Conservation (phyloP, 2,888 invertebrate species). For the Dasysyrphus tricinctus region DNA sequence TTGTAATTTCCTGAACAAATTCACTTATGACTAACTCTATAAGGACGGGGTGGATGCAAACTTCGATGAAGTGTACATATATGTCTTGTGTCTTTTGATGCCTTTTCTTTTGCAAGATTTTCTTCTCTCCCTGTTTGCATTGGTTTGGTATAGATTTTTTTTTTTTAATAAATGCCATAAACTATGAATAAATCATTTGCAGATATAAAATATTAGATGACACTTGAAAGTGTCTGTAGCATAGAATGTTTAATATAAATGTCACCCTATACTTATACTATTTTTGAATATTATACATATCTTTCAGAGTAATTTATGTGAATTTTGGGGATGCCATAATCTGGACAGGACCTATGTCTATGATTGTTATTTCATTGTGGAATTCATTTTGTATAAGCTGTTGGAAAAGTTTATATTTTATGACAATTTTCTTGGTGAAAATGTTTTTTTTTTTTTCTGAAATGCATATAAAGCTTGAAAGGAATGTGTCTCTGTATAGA, state of each 20-base stretch:
- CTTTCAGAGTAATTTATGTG: slow-evolving; percentile 13
- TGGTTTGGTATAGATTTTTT: not conserved
- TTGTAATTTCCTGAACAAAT: slow-evolving; percentile 63
- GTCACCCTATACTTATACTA: slow-evolving; percentile 23
- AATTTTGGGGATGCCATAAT: not conserved
- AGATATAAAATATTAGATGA: slow-evolving; percentile 26
- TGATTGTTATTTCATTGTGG: not conserved
- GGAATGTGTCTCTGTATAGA: not conserved
- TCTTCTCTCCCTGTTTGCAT: slow-evolving; percentile 9
- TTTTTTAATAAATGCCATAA: slow-evolving; percentile 20
- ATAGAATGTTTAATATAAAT: slow-evolving; percentile 23
- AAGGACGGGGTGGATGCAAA: slow-evolving; percentile 3
- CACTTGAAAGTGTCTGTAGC: slow-evolving; percentile 29
- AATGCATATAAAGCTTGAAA: not conserved
- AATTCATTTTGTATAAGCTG: slow-evolving; percentile 1
- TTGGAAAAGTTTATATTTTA: not conserved
- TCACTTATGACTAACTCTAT: slow-evolving; percentile 5
- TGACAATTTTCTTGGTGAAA: not conserved
- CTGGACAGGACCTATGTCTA: not conserved
- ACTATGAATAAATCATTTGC: slow-evolving; percentile 54
- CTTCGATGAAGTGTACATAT: not conserved
- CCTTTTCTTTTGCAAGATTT: slow-evolving; percentile 10
- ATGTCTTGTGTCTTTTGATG: slow-evolving; percentile 28
- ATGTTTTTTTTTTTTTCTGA: not conserved
- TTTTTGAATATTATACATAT: slow-evolving; percentile 15